These are phyloP conservation scores for Puma concolor DNA, from an alignment of 2,113 vertebrate species.

Conservation along the genomic window DNA sequence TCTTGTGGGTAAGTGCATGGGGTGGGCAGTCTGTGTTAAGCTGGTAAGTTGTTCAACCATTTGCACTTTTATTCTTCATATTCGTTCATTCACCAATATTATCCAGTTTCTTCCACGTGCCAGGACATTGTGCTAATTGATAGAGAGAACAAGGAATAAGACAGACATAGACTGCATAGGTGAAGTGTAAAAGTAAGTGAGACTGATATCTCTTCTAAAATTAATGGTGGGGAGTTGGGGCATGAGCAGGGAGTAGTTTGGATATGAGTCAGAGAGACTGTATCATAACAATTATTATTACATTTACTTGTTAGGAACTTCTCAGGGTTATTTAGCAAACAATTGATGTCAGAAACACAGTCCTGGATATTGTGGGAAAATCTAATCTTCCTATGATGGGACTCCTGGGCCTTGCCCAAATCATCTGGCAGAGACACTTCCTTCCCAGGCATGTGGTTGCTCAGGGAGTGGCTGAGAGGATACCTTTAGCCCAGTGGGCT, in stretches of 20 bases:
- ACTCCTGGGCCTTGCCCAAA: not conserved
- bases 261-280: not conserved
- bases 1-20: rapidly evolving
- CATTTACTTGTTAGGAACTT: conserved; percentile 49
- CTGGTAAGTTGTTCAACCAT: not conserved
- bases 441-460: not conserved
- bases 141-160: not conserved
- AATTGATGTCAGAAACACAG: conserved; percentile 17
- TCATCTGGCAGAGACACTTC: not conserved
- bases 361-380: not conserved
- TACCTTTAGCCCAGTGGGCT: conserved; percentile 56
- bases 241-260: not conserved
- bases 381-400: conserved; percentile 35
- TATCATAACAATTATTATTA: conserved; percentile 21
- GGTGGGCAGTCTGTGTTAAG: not conserved
- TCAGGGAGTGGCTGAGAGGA: conserved; percentile 34
- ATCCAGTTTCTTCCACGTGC: not conserved
- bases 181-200: not conserved
- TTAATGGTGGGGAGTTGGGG: not conserved
- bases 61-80: not conserved
- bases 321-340: conserved; percentile 56
- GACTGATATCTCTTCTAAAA: not conserved
- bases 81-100: not conserved
- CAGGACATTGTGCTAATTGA: not conserved
- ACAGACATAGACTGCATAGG: not conserved